Conservation (phyloP, 1,140 invertebrate genomes). For the Papilio machaon region DNA sequence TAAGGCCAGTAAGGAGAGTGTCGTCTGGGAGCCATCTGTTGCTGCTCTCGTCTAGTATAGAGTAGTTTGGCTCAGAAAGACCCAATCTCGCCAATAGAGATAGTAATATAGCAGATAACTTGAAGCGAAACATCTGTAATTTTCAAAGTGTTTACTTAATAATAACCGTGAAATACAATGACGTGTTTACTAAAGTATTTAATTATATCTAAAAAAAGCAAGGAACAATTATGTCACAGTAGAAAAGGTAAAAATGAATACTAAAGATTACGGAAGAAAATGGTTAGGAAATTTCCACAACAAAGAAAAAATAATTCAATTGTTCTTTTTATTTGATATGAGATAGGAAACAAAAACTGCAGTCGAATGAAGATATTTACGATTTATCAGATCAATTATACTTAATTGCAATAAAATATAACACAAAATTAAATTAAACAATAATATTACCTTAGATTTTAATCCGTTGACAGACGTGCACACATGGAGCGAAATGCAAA, state of each 20-base stretch:
- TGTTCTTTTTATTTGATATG: neutral
- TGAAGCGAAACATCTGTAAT: conserved; percentile 34
- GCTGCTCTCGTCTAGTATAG: conserved; percentile 24
- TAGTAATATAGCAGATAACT: conserved; percentile 8
- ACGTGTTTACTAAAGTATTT: neutral
- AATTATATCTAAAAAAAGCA: too few species aligned
- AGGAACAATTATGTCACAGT: too few species aligned
- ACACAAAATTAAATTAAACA: neutral
- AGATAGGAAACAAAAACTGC: neutral
- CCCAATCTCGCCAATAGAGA: conserved; percentile 3
- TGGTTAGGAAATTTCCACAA: neutral
- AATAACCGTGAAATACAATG: neutral
- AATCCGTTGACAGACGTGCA: neutral
- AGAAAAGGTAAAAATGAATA: too few species aligned
- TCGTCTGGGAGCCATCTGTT: conserved; percentile 30
- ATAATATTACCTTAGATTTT: neutral
- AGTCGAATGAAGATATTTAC: neutral
- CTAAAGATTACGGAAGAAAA: too few species aligned
- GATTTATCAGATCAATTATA: neutral
- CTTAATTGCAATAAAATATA: neutral
- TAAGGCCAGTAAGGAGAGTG: conserved; percentile 5
- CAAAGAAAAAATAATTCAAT: too few species aligned
- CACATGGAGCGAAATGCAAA: neutral
- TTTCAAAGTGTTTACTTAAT: neutral
- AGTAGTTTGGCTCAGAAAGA: conserved; percentile 9